A percentile compares a stretch with the other conserved stretches of the same genome.
Conservation (phyloP, 2,888 invertebrate species). For the Lasioglossum vierecki region DNA sequence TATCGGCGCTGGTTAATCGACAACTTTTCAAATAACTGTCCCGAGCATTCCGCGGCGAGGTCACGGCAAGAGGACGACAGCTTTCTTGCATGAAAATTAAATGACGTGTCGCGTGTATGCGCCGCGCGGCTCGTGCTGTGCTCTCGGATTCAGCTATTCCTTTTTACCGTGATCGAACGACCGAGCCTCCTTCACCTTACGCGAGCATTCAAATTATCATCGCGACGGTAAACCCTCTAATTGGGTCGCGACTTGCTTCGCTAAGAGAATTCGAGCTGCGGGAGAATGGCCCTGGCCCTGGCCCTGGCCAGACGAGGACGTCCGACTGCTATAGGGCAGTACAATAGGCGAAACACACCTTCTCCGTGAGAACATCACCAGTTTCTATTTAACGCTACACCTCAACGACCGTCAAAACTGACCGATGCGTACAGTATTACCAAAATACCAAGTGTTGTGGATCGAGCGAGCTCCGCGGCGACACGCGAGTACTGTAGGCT, state of each 20-base stretch:
- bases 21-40: constrained; percentile 62
- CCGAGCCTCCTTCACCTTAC: neutral
- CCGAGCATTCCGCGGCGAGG: constrained; percentile 67
- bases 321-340: neutral
- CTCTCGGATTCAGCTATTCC: constrained; percentile 22
- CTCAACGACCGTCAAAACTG: too few relatives aligned
- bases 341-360: too few relatives aligned
- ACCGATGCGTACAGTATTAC: too few relatives aligned
- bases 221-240: neutral
- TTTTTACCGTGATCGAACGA: constrained; percentile 12
- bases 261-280: neutral
- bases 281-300: constrained; percentile 16
- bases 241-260: constrained; percentile 14
- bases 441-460: too few relatives aligned
- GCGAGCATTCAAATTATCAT: neutral
- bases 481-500: too few relatives aligned
- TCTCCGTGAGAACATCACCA: neutral
- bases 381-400: neutral
- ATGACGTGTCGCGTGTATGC: constrained; percentile 47
- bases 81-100: constrained; percentile 64
- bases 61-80: constrained; percentile 64
- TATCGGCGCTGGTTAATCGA: constrained; percentile 58
- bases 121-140: neutral
- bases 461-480: too few relatives aligned
- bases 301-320: neutral